Evolutionary conservation across 2,888 invertebrate genomes (phyloP), one percentile per base, ranked within the genome.

Genomic region (Drosophila borborema): DNA sequence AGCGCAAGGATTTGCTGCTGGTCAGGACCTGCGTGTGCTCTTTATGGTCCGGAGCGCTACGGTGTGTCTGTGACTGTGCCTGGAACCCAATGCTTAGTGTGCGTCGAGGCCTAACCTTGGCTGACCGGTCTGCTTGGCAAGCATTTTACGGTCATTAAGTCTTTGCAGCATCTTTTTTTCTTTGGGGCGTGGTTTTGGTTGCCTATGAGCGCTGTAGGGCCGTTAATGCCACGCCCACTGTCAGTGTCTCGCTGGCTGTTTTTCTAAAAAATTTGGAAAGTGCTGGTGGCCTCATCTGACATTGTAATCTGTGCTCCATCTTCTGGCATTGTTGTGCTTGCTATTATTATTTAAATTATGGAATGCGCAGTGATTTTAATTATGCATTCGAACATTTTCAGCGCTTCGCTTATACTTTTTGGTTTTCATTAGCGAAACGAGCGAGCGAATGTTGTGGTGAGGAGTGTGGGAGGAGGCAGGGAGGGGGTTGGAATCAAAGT

Each of bases 141-240:
- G 86, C 81, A 85, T 85, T 85, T 85, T 83, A 88, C 83, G 83
- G 86, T 80, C 86, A 81, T 88, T 86, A 85, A 83, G 88, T 48
- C 58, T 54, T 68, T 64, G 73, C 71, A 74, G 81, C 77, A 81
- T 85, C 79, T 81, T 72, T 79, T 40, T 54, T 34, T 31, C 20
- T 54, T 51, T 14, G 14, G 14, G 38, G 14, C 16, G 28, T 28
- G 28, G 28, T 41, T 63, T 66, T 20, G 49, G 66, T 59, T 62
- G 72, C 58, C 58, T 62, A 64, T 51, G 63, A 53, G 43, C 75
- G 62, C 67, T 77, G 63, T 71, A 55, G 67, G 60, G 66, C 45
- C 71, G 58, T 62, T 64, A 59, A 48, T 65, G 79, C 60, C 41
- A 36, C 60, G 67, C 55, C 64, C 38, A 16, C 18, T 12, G 34